Conservation (phyloP, 2,888 invertebrate genomes). For the Chloroclystis v-ata region DNA sequence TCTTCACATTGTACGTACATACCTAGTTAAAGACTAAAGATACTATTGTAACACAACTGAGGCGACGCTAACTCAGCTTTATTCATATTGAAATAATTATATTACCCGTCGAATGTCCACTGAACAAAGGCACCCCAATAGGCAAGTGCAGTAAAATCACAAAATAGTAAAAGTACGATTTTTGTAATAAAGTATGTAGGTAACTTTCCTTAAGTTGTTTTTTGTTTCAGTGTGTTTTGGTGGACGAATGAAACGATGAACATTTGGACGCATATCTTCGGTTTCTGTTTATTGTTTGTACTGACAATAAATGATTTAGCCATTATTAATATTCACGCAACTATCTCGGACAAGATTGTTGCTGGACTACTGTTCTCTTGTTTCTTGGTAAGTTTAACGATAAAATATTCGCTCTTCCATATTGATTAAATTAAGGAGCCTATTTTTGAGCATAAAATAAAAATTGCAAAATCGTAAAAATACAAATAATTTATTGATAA, state of each 20-base stretch:
- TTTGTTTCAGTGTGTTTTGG: constrained; percentile 88
- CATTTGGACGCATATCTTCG: constrained; percentile 97
- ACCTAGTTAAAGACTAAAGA: not conserved
- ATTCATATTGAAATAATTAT: too few species aligned
- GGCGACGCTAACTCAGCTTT: too few species aligned
- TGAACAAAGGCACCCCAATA: too few species aligned
- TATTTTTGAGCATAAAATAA: too few species aligned
- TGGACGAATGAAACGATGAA: constrained; percentile 99
- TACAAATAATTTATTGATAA: too few species aligned
- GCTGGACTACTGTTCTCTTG: constrained; percentile 90
- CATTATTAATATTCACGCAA: constrained; percentile 87
- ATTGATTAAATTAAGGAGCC: too few species aligned
- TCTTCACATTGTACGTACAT: not conserved
- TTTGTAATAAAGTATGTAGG: not conserved
- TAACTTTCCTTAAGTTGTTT: too few species aligned
- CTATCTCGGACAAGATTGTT: constrained; percentile 89
- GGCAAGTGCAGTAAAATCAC: too few species aligned
- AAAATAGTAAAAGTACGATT: too few species aligned
- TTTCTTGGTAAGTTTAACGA: constrained; percentile 85
- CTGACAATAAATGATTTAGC: constrained; percentile 90
- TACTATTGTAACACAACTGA: too few species aligned
- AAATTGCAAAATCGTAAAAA: too few species aligned
- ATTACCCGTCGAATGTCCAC: too few species aligned
- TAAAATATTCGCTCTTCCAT: not conserved
- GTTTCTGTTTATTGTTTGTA: constrained; percentile 88